Conservation (phyloP, 30 jellyfish, hydroid and myxozoan species). For the Phacellophora camtschatica region DNA sequence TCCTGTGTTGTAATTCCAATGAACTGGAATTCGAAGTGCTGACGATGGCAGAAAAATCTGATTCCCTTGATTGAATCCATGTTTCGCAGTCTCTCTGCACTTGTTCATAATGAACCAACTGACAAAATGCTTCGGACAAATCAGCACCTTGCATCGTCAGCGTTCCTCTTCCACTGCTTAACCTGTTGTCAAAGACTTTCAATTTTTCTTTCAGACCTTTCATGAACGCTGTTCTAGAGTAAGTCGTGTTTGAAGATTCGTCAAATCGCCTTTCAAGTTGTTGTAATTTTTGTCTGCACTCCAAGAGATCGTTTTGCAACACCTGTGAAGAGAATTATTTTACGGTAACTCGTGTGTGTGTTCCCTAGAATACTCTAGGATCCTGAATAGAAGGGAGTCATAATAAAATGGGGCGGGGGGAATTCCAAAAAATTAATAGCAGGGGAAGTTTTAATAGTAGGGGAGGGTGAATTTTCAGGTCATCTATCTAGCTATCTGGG, state of each 20-base stretch:
- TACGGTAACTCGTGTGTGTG: too few relatives aligned
- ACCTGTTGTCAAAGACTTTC: slow-evolving; percentile 12
- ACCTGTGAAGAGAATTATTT: slow-evolving; percentile 15
- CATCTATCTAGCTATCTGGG: too few relatives aligned
- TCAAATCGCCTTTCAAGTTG: slow-evolving; percentile 21
- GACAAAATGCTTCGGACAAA: slow-evolving; percentile 52
- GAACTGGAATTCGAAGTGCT: background rate
- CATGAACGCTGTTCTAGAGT: background rate
- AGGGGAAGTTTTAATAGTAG: too few relatives aligned
- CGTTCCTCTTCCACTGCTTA: slow-evolving; percentile 2
- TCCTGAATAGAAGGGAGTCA: too few relatives aligned
- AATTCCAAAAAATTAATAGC: too few relatives aligned
- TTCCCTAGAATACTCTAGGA: too few relatives aligned
- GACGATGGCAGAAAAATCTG: slow-evolving; percentile 53
- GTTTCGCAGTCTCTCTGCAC: slow-evolving; percentile 70
- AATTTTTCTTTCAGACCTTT: background rate
- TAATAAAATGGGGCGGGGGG: too few relatives aligned
- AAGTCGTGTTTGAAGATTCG: background rate
- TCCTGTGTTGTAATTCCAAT: slow-evolving; percentile 13
- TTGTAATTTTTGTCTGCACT: slow-evolving; percentile 30
- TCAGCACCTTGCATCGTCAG: slow-evolving; percentile 18
- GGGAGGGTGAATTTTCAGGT: too few relatives aligned
- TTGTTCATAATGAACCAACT: slow-evolving; percentile 65
- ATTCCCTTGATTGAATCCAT: slow-evolving; percentile 73
- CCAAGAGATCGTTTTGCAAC: slow-evolving; percentile 45